Evolutionary conservation across 1,140 invertebrate species (phyloP), one percentile per base, ranked within the genome.

Genomic region (Batillaria attramentaria): DNA sequence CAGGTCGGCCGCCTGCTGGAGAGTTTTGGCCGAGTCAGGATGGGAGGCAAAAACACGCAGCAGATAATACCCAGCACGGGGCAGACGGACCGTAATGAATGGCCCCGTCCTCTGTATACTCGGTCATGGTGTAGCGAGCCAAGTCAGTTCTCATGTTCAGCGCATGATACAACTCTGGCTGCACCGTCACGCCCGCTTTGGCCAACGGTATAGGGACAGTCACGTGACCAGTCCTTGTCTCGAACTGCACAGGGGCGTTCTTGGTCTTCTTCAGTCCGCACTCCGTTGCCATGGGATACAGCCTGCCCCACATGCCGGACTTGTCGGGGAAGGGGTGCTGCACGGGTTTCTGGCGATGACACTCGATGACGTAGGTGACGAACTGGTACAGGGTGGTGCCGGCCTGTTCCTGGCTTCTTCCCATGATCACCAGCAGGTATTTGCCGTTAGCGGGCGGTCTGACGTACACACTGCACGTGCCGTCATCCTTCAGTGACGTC

Each of bases 31-130:
- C 8, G 24, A 20, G 24, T 60, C 57, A 60, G 68, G 68, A 31
- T 46, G 41, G 8, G 31, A 5, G 33, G 68, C 68, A 31, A 70
- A 70, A 39, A 46, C 68, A 3, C 8, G 39, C 42, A 70, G 20
- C 41, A 70, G 39, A 28, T 42, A 70, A 46, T 70, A 46, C 18
- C 68, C 68, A 13, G 68, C 31, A 31, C 35, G 28, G 8, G 68
- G 39, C 28, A 70, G 39, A 24, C 68, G 3, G 0, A 28, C 68
- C 3, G n/a, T 3, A 16, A 70, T 46, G 28, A 5, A 31, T 39
- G 68, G 18, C 68, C 31, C 68, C 68, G 39, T 70, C 68, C 20
- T 43, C n/a, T 70, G 39, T 46, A 31, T 70, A 46, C 68, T 70
- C 68, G 24, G 50, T 20, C 10, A 43, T 28, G 3, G 35, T 28